Conservation (phyloP, 1,140 invertebrate species). For the Eriocheir sinensis region DNA sequence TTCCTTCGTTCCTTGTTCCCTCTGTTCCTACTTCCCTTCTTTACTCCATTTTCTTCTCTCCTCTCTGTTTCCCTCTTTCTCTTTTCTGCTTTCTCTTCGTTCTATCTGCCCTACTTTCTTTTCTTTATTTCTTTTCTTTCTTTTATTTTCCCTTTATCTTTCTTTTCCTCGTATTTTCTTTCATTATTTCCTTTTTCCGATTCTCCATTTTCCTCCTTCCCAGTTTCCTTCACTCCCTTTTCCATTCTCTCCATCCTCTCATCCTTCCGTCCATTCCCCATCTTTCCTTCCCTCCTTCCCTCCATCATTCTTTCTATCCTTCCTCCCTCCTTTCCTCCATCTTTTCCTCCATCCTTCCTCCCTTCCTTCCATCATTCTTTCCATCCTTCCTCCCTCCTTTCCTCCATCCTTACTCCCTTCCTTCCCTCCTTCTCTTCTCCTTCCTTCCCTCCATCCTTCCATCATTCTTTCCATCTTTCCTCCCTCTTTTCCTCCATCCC, state of each 20-base stretch:
- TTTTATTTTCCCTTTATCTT: too few species aligned
- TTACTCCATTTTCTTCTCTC: not conserved
- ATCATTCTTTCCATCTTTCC: not conserved
- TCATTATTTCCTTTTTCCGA: too few species aligned
- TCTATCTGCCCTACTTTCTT: not conserved
- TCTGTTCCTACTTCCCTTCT: not conserved
- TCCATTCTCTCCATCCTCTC: not conserved
- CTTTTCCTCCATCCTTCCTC: slow-evolving; percentile 5
- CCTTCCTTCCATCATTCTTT: not conserved
- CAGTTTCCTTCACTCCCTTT: not conserved
- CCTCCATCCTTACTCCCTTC: not conserved
- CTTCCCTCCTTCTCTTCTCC: not conserved
- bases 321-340: slow-evolving; percentile 5
- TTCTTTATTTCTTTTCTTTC: not conserved
- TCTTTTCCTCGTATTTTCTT: too few species aligned
- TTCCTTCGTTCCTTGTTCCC: not conserved
- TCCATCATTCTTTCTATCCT: not conserved
- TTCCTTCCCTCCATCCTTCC: too few species aligned
- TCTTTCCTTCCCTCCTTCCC: too few species aligned
- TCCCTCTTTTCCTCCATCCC: not conserved
- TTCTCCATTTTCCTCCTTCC: too few species aligned
- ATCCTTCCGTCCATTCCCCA: not conserved
- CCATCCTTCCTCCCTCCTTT: not conserved
- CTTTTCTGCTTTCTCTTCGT: not conserved
- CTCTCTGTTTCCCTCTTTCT: not conserved